A percentile compares a stretch with the other conserved stretches of the same genome.
These are phyloP conservation scores for Kryptolebias ocellatus DNA, from an alignment of 2,797 vertebrate genomes.

Conservation along the genomic window DNA sequence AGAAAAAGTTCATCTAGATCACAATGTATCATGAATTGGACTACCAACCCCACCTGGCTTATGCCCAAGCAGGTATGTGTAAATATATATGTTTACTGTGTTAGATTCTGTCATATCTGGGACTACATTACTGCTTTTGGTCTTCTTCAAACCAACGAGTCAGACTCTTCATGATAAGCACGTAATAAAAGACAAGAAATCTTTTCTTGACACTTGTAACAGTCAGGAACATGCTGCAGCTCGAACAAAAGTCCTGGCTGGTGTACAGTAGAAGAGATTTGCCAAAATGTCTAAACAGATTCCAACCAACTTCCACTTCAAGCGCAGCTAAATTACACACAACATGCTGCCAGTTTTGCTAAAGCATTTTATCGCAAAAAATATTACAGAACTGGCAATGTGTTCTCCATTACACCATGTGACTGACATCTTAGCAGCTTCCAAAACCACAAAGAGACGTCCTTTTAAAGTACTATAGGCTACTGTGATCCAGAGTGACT, in stretches of 20 bases:
- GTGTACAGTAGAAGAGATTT: conserved; percentile 8
- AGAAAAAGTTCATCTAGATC: not conserved
- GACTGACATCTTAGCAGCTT: conserved; percentile 57
- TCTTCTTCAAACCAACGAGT: conserved; percentile 2
- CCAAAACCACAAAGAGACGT: conserved; percentile 55
- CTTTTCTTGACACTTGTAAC: conserved; percentile 16
- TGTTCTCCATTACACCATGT: conserved; percentile 58
- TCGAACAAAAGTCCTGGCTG: conserved; percentile 4
- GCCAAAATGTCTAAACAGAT: conserved; percentile 31
- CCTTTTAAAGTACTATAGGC: conserved; percentile 49
- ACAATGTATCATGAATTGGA: not conserved
- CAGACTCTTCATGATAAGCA: conserved; percentile 5
- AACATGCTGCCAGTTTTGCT: conserved; percentile 34
- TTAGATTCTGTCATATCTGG: not conserved
- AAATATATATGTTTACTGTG: not conserved
- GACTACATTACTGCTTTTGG: not conserved
- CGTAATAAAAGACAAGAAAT: not conserved
- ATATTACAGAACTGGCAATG: conserved; percentile 51
- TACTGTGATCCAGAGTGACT: conserved; percentile 51
- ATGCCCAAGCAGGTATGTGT: not conserved
- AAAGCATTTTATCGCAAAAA: conserved; percentile 62
- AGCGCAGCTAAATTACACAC: conserved; percentile 54
- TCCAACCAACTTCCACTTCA: conserved; percentile 18
- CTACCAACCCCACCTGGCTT: not conserved
- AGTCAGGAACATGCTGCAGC: conserved; percentile 1